Evolutionary conservation across 2,113 vertebrate species (phyloP).

Genomic region (Prochilodus magdalenae): DNA sequence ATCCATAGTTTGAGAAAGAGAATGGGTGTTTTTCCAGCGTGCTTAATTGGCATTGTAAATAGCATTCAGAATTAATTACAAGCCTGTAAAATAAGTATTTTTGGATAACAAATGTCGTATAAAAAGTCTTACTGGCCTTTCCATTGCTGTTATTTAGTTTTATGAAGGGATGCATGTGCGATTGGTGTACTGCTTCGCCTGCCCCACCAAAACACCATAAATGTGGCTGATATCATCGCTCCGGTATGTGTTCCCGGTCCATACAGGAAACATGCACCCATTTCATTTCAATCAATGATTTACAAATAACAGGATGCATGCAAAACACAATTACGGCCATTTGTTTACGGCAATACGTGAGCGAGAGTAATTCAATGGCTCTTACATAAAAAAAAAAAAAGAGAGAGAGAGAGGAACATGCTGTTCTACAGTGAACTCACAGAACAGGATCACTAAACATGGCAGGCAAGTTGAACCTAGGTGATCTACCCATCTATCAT

Average conservation of each 20-base stretch:
- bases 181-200: conserved; percentile 41
- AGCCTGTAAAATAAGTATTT: conserved; percentile 66
- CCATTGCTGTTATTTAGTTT: conserved; percentile 58
- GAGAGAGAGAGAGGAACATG: background rate
- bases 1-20: conserved; percentile 43
- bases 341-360: background rate
- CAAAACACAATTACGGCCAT: conserved; percentile 1
- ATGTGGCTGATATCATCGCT: conserved; percentile 38
- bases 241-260: conserved; percentile 42
- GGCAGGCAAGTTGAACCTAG: background rate
- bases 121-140: conserved; percentile 66
- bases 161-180: conserved; percentile 55
- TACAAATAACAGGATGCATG: conserved; percentile 24
- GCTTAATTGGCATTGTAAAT: conserved; percentile 61
- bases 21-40: conserved; percentile 44
- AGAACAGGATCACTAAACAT: background rate
- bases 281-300: conserved; percentile 44
- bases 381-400: too few relatives aligned
- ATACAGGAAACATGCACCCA: conserved; percentile 35
- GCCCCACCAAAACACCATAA: conserved; percentile 46
- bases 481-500: background rate
- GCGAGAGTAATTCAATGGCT: conserved; percentile 4
- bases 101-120: conserved; percentile 59
- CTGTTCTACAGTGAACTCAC: background rate
- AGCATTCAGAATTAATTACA: conserved; percentile 65